These are phyloP conservation scores for Acyrthosiphon pisum DNA, from an alignment of 1,140 invertebrate genomes.

Conservation along the genomic window DNA sequence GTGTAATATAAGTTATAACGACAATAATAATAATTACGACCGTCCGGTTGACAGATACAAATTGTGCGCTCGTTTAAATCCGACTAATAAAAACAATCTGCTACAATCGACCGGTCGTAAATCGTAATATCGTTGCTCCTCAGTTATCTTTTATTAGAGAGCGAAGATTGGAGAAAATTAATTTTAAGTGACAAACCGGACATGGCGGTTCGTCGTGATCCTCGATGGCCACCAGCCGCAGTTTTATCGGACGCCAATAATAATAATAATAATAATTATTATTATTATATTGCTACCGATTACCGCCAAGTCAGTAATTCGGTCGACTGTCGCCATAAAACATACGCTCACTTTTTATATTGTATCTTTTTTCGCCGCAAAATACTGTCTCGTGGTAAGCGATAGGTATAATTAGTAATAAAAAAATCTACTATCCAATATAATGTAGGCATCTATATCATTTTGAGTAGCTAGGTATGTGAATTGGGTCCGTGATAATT, in stretches of 20 bases:
- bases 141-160: background rate
- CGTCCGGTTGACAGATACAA: slow-evolving; percentile 23
- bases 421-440: background rate
- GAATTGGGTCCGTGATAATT: no score
- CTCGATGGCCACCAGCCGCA: no score
- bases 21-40: slow-evolving; percentile 5
- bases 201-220: background rate
- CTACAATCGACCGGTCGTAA: background rate
- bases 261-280: background rate
- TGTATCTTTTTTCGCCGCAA: background rate
- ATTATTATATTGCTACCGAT: slow-evolving; percentile 1
- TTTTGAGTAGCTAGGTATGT: no score
- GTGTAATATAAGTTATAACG: background rate
- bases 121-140: background rate
- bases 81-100: background rate
- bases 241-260: background rate
- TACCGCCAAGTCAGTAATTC: background rate
- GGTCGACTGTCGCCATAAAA: background rate
- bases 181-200: slow-evolving; percentile 8
- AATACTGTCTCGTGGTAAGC: background rate
- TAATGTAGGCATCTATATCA: no score
- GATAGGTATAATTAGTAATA: background rate
- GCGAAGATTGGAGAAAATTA: slow-evolving; percentile 4
- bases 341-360: background rate
- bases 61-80: slow-evolving; percentile 15